Percentiles rank a stretch among this genome's conserved stretches.
These are phyloP conservation scores for Drosophila erecta DNA, from an alignment of 1,140 invertebrate species.

Conservation along the genomic window DNA sequence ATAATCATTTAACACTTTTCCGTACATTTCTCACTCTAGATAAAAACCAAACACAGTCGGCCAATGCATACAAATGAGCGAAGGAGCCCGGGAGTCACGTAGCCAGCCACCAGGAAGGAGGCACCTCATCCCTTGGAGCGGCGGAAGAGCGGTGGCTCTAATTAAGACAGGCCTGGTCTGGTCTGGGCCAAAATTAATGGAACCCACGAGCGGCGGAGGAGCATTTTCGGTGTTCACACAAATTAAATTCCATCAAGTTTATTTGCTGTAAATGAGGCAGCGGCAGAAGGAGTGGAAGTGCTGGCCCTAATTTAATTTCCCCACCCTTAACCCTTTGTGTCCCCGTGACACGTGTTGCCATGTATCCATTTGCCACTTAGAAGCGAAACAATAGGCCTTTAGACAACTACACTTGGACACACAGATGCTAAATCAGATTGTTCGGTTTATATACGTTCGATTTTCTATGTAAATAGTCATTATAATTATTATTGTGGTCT, in stretches of 20 bases:
- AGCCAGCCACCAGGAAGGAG: not conserved
- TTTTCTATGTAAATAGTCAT: slow-evolving; percentile 72
- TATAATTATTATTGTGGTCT: slow-evolving; percentile 68
- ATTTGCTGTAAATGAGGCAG: slow-evolving; percentile 65
- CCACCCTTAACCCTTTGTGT: slow-evolving; percentile 14
- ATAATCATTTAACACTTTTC: slow-evolving; percentile 51
- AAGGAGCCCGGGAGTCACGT: slow-evolving; percentile 39
- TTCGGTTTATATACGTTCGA: slow-evolving; percentile 23
- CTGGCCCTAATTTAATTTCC: slow-evolving; percentile 48
- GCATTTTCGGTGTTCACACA: slow-evolving; percentile 48
- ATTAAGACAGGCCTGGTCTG: slow-evolving; percentile 54
- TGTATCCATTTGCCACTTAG: slow-evolving; percentile 29
- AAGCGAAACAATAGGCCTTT: slow-evolving; percentile 17
- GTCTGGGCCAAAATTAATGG: slow-evolving; percentile 59
- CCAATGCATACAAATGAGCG: slow-evolving; percentile 53
- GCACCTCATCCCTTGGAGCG: slow-evolving; percentile 1
- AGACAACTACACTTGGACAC: slow-evolving; percentile 14
- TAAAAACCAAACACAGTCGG: slow-evolving; percentile 30
- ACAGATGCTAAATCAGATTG: slow-evolving; percentile 22
- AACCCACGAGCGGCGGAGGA: slow-evolving; percentile 39
- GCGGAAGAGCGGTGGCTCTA: slow-evolving; percentile 29
- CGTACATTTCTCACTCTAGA: slow-evolving; percentile 24
- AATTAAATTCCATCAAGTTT: slow-evolving; percentile 76
- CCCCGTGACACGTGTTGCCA: slow-evolving; percentile 55
- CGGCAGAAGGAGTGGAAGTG: slow-evolving; percentile 18